Evolutionary conservation across 2,113 vertebrate species (phyloP), one percentile per base, ranked within the genome.

Genomic region (Erythrocebus patas): DNA sequence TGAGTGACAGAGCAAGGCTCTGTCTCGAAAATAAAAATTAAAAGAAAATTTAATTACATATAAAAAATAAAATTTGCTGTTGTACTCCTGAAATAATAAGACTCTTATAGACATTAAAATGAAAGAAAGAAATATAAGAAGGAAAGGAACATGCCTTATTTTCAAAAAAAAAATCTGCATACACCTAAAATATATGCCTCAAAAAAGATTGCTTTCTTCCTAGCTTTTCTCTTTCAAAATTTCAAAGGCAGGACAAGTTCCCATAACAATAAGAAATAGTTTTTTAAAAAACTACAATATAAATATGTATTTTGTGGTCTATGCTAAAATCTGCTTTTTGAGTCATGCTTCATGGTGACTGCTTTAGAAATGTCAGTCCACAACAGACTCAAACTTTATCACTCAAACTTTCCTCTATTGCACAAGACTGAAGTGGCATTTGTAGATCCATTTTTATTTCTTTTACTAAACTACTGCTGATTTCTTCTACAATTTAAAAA

Each of bases 281-380:
- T 95, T 95, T 64, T 64, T 64, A 32, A 59, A 89, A 93, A 97
- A 75, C 88, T 94, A 84, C 73, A 78, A 95, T 95, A 97, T 98
- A 92, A 97, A 98, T 98, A 98, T 97, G 32, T 80, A 92, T 85
- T 96, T 97, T 97, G 93, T 94, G 80, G 87, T 93, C 73, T 89
- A 97, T 96, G 66, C 96, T 98, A 96, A 98, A 98, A 98, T 80
- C 95, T 97, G 92, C 83, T 92, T 98, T 98, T 96, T 97, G 12
- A 95, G 86, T 95, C 98, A 93, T 97, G 97, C 94, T 98, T 98
- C 93, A 97, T 43, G 88, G 92, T 96, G 95, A 96, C 97, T 98
- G 95, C 89, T 98, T 98, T 96, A 97, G 91, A 98, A 98, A 98
- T 95, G 75, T 94, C 96, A 90, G 91, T 97, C 92, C 94, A 97